Base-by-base conservation (phyloP, 1,140 invertebrate genomes). In the Hyphantria cunea region DNA sequence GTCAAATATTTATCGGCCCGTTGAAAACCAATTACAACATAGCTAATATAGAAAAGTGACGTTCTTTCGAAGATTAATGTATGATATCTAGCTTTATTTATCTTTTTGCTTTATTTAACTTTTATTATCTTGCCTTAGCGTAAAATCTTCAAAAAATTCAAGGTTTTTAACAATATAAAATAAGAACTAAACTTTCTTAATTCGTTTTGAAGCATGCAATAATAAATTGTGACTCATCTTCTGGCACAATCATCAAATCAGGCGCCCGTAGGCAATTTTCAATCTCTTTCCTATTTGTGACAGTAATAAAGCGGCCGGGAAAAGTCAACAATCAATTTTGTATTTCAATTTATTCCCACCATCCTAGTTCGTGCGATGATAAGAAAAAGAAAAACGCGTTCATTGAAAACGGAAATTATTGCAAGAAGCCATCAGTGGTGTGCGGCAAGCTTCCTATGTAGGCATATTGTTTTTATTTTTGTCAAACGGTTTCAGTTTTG, bases 311-410 rank as follows among this genome's bases (percentile, higher is more conserved):
- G 80, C 82, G 79, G 68, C 84, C 84, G 84, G 84, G 83, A 87
- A 90, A 89, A 89, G 88, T 90, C 89, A 91, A 91, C 90, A 90
- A 91, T 90, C 90, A 90, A 91, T 91, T 91, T 91, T 90, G 89
- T 90, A 91, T 91, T 91, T 90, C 89, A 86, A 91, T 90, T 89
- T 89, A 89, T 89, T 90, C 86, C 88, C 84, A 86, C 83, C 88
- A 88, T 89, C 87, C 77, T 86, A 90, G 88, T 90, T 90, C 79
- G 84, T 86, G 78, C 82, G 84, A 74, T 87, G 86, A 86, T 86
- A 87, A 89, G 84, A 87, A 89, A 87, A 89, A 89, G 81, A 90
- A 88, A 89, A 88, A 85, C 78, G 80, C 84, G 82, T 78, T 91
- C 90, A 91, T 90, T 91, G 84, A 79, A 84, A 90, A 84, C 90